These are phyloP conservation scores for Saturnia pavonia DNA, from an alignment of 2,888 invertebrate genomes.

Conservation along the genomic window DNA sequence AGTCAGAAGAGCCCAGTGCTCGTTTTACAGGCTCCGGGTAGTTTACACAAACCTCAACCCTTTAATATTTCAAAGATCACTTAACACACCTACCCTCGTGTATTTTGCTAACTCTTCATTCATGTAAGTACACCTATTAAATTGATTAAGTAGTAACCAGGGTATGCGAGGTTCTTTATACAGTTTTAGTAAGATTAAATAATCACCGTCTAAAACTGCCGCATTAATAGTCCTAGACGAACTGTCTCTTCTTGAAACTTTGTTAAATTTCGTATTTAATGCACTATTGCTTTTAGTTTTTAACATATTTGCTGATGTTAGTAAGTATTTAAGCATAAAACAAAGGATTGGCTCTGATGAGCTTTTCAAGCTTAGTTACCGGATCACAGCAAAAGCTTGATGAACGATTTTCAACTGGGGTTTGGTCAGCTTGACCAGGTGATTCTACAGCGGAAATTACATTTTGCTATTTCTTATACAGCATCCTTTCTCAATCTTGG, in stretches of 20 bases:
- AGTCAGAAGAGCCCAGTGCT: constrained; percentile 34
- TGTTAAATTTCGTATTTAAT: too few relatives aligned
- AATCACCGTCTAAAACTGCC: background rate
- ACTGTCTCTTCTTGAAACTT: background rate
- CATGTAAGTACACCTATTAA: constrained; percentile 12
- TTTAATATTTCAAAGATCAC: constrained; percentile 54
- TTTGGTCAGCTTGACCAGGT: too few relatives aligned
- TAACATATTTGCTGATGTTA: too few relatives aligned
- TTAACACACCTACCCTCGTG: constrained; percentile 33
- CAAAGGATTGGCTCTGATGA: too few relatives aligned
- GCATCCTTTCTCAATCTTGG: too few relatives aligned
- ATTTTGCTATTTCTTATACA: too few relatives aligned
- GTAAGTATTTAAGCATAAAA: too few relatives aligned
- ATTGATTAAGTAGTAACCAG: background rate
- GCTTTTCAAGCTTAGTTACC: too few relatives aligned
- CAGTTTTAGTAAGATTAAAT: background rate
- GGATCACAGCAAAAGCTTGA: too few relatives aligned
- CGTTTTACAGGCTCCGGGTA: constrained; percentile 39
- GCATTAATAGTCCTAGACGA: background rate
- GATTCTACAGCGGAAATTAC: too few relatives aligned
- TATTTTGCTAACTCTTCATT: constrained; percentile 18
- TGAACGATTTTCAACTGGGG: too few relatives aligned
- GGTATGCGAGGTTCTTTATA: background rate
- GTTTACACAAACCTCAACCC: constrained; percentile 42
- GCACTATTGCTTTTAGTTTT: too few relatives aligned